Percentiles rank a stretch among this genome's conserved stretches.
Evolutionary conservation across 2,797 vertebrate species (phyloP).

Genomic region (Rhinoraja longicauda): DNA sequence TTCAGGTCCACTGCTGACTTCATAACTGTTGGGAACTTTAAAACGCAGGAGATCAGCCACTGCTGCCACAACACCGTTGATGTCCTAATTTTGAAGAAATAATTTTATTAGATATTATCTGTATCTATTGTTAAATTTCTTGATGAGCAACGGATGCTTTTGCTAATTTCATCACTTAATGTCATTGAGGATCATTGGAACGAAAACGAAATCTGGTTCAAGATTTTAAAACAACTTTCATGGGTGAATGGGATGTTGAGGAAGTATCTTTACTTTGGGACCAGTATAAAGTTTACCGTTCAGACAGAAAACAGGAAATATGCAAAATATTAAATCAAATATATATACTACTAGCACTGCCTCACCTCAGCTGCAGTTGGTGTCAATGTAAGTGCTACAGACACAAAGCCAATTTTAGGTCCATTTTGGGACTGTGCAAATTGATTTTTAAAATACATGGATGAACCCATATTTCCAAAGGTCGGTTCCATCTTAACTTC

Average conservation of each 20-base stretch:
- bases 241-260: neutral
- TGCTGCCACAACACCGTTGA: conserved; percentile 84
- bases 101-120: neutral
- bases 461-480: conserved; percentile 46
- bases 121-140: neutral
- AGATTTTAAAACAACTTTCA: neutral
- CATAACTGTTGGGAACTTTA: conserved; percentile 93
- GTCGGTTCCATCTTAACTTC: conserved; percentile 82
- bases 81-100: conserved; percentile 66
- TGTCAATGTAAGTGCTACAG: conserved; percentile 93
- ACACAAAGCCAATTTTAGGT: conserved; percentile 85
- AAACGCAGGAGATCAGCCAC: conserved; percentile 91
- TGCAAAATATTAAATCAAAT: neutral
- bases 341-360: neutral
- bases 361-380: conserved; percentile 91
- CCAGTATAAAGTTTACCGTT: neutral
- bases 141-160: neutral
- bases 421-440: conserved; percentile 72
- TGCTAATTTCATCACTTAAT: neutral
- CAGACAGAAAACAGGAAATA: neutral
- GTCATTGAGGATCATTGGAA: neutral
- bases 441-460: conserved; percentile 74
- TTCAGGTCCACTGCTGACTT: conserved; percentile 86
- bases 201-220: neutral
- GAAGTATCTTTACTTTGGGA: neutral